A percentile compares a stretch with the other conserved stretches of the same genome.
Conservation (phyloP, 2,113 vertebrate species). For the Condylura cristata region DNA sequence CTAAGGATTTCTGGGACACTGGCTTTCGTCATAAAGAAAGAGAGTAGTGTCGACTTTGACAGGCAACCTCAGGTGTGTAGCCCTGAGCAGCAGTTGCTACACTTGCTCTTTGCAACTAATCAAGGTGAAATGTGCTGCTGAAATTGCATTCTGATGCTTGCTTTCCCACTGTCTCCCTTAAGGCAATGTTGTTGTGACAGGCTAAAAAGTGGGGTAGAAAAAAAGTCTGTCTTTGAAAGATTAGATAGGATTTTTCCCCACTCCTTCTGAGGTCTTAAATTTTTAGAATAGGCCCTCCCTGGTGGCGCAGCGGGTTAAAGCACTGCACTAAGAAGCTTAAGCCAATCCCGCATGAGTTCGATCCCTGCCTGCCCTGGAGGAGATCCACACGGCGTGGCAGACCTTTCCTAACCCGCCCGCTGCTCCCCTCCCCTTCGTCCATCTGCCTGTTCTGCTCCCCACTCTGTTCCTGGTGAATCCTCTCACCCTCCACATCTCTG, state of each 20-base stretch:
- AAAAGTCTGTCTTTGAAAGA: conserved; percentile 40
- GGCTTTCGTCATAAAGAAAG: neutral
- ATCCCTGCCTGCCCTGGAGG: too few relatives aligned
- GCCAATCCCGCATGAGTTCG: too few relatives aligned
- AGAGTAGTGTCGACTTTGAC: neutral
- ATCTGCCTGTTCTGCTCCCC: too few relatives aligned
- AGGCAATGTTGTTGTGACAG: neutral
- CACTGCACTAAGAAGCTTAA: too few relatives aligned
- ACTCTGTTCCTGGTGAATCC: too few relatives aligned
- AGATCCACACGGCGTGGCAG: too few relatives aligned
- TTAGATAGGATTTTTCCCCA: neutral
- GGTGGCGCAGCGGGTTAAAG: too few relatives aligned
- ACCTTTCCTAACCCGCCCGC: too few relatives aligned
- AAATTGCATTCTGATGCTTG: conserved; percentile 48
- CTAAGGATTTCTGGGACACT: neutral
- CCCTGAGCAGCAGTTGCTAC: neutral
- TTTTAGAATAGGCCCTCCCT: conserved; percentile 52
- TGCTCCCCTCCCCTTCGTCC: too few relatives aligned
- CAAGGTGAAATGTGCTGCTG: neutral
- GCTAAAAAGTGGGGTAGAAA: neutral
- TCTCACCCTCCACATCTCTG: too few relatives aligned
- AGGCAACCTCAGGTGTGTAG: neutral
- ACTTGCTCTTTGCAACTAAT: conserved; percentile 7
- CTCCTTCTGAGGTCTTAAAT: neutral
- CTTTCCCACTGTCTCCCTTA: conserved; percentile 32